Percentiles rank a stretch among this genome's conserved stretches.
These are phyloP conservation scores for Cetoscarus ocellatus DNA, from an alignment of 2,797 vertebrate genomes.

Conservation along the genomic window DNA sequence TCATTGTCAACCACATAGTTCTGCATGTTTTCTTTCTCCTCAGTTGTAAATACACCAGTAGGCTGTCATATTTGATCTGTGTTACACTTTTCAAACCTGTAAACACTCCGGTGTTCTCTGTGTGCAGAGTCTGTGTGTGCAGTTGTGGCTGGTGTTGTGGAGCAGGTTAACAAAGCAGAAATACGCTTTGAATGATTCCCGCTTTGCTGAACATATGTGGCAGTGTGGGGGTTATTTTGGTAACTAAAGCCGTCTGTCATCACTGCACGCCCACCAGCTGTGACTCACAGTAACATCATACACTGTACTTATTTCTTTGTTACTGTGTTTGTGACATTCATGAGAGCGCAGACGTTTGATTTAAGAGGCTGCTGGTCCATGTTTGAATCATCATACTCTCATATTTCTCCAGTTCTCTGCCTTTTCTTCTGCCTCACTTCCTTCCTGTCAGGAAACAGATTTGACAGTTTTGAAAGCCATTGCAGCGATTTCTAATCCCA, in stretches of 20 bases:
- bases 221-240: conserved; percentile 43
- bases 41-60: too few relatives aligned
- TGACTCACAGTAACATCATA: conserved; percentile 54
- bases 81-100: background rate
- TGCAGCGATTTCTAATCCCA: conserved; percentile 25
- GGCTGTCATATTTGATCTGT: background rate
- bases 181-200: conserved; percentile 9
- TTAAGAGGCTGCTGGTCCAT: background rate
- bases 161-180: background rate
- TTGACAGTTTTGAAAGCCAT: conserved; percentile 47
- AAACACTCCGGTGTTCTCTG: background rate
- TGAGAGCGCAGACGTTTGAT: conserved; percentile 6
- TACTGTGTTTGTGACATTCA: conserved; percentile 1
- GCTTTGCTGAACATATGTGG: background rate
- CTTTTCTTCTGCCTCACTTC: conserved; percentile 30
- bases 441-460: conserved; percentile 40
- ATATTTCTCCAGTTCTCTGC: conserved; percentile 12
- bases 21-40: too few relatives aligned
- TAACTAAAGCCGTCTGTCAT: conserved; percentile 48
- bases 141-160: background rate
- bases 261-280: conserved; percentile 28
- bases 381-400: conserved; percentile 12
- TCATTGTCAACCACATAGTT: too few relatives aligned
- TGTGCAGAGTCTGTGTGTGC: background rate
- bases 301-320: conserved; percentile 31